Conservation (phyloP, 2,113 vertebrate species). For the Corythornis vintsioides region DNA sequence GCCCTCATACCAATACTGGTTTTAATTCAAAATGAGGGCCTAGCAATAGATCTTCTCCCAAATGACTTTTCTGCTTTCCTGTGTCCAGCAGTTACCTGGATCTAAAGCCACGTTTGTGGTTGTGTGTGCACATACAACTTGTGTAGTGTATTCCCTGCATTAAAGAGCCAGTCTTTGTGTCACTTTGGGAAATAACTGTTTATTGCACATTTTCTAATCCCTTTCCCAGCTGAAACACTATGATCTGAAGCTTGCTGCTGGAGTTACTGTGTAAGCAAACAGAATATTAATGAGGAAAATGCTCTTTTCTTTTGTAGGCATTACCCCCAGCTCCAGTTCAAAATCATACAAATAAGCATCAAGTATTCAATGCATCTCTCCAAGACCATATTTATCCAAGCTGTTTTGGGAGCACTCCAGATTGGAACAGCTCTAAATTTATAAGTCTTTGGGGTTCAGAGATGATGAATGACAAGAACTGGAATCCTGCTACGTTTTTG, state of each 20-base stretch:
- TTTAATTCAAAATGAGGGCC: neutral
- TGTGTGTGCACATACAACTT: neutral
- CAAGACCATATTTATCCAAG: slow-evolving; percentile 95
- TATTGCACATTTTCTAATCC: neutral
- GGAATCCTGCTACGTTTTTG: slow-evolving; percentile 91
- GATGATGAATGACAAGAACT: slow-evolving; percentile 94
- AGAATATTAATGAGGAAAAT: slow-evolving; percentile 65
- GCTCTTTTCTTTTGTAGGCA: slow-evolving; percentile 78
- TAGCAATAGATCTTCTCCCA: neutral
- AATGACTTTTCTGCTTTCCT: neutral
- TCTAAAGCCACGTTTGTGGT: neutral
- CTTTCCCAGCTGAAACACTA: neutral
- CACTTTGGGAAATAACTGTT: neutral
- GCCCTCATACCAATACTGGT: neutral
- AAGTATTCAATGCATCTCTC: slow-evolving; percentile 90
- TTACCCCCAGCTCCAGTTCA: slow-evolving; percentile 87
- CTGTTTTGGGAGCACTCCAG: slow-evolving; percentile 89
- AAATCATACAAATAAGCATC: slow-evolving; percentile 91
- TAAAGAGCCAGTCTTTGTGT: neutral
- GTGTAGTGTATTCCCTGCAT: neutral
- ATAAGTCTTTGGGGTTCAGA: slow-evolving; percentile 96
- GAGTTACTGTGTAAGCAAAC: slow-evolving; percentile 33
- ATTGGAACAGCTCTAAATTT: slow-evolving; percentile 96
- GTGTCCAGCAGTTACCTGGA: neutral
- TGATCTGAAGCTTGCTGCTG: slow-evolving; percentile 31